Base-by-base conservation (phyloP, 1,140 invertebrate species). In the Zaprionus inermis region DNA sequence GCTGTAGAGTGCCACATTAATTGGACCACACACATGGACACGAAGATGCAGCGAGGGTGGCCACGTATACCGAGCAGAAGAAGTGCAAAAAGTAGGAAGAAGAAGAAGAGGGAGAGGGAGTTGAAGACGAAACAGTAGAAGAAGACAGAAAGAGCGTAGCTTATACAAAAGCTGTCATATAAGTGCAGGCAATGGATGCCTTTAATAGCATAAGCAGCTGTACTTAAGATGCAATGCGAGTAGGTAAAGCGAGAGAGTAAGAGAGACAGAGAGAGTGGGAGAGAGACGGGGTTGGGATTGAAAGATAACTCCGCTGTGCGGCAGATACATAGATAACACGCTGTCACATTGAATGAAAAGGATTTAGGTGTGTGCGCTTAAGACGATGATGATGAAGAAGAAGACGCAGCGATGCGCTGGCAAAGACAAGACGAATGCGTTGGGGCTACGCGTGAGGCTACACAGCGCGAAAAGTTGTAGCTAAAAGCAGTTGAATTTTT, bases 201-300 rank as follows among this genome's bases (percentile, higher is more conserved):
- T 83, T 64, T 79, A 88, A 86, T 77, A 68, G 83, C 83, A 88
- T 86, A 83, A 79, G 83, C 76, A 83, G 82, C 44, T 65, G 72
- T 80, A 83, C 84, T 88, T 89, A 89, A 83, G 83, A 67, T 44
- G 46, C 36, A 14, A 5, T 54, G 55, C 20, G 0, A 12, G 11
- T n/a, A 28, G 6, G 11, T 16, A 28, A 0, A 9, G 30, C 12
- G 2, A 34, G 30, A 22, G 3, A 49, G 7, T 0, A 18, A 49
- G 9, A 49, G 2, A 12, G 44, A 3, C 3, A 16, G 16, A 46
- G 16, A 24, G 6, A 10, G 11, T 1, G 12, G 14, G 16, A n/a
- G n/a, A 18, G 32, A 36, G 55, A 14, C 7, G 5, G 2, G 12
- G 24, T n/a, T 5, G 14, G 14, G 14, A 32, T n/a, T 6, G 18